Evolutionary conservation across 2,113 vertebrate species (phyloP).

Genomic region (Pterophyllum scalare): DNA sequence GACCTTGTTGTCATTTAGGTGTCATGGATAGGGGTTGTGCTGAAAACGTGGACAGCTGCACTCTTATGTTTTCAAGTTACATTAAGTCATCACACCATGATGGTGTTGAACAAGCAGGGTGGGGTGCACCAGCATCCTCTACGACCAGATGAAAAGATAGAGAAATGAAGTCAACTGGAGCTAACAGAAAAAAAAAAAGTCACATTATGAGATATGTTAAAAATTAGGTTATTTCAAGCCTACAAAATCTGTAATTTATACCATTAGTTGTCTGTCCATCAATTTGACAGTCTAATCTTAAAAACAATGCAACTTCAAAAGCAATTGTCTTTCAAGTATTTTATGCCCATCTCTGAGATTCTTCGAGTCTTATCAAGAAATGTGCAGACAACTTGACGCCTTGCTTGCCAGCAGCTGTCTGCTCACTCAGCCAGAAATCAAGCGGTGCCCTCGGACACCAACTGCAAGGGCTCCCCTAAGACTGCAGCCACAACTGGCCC

Average conservation of each 20-base stretch:
- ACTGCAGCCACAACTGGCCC: conserved; percentile 69
- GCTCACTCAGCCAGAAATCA: conserved; percentile 74
- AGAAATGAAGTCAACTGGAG: no score
- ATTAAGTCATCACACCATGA: conserved; percentile 51
- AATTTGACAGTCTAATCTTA: not conserved
- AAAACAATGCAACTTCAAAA: not conserved
- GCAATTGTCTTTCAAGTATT: not conserved
- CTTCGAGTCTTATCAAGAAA: conserved; percentile 55
- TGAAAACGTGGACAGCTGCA: conserved; percentile 77
- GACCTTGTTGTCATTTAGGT: conserved; percentile 71
- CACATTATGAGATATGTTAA: not conserved
- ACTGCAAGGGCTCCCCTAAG: conserved; percentile 71
- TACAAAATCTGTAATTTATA: not conserved
- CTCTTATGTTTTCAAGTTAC: conserved; percentile 56
- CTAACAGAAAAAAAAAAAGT: not conserved
- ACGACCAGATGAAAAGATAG: not conserved
- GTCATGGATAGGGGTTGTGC: conserved; percentile 58
- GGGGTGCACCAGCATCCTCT: not conserved
- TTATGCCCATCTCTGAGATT: conserved; percentile 18
- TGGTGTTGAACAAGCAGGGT: not conserved
- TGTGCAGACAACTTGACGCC: conserved; percentile 69
- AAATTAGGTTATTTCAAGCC: no score
- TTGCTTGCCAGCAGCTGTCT: conserved; percentile 75
- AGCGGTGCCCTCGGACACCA: conserved; percentile 70
- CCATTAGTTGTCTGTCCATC: not conserved